phyloP scores from a whole-genome alignment of 2,888 invertebrate genomes.

The Reticulitermes lucifugus region DNA sequence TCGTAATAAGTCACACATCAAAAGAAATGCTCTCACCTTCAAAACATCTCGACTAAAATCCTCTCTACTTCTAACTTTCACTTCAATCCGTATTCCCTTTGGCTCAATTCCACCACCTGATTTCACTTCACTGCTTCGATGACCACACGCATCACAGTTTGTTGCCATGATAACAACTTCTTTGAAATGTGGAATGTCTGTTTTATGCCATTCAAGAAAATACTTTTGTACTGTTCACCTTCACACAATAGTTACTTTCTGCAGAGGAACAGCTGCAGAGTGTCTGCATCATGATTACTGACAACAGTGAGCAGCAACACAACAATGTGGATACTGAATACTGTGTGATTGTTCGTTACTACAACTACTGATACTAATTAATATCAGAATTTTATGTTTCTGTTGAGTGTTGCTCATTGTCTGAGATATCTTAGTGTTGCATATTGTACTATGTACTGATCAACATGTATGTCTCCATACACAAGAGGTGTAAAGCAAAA shows the following conservation, averaged over 20 bases:
- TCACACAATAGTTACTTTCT: neutral
- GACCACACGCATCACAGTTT: conserved; percentile 89
- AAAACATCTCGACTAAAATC: conserved; percentile 95
- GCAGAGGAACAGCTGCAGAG: neutral
- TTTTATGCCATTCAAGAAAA: neutral
- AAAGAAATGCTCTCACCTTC: conserved; percentile 65
- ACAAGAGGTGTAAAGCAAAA: too few species aligned
- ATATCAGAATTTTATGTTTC: too few species aligned
- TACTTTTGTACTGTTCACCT: neutral
- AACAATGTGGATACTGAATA: too few species aligned
- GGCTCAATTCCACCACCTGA: conserved; percentile 91
- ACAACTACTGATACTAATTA: too few species aligned
- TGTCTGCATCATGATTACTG: neutral
- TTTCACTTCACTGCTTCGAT: conserved; percentile 95
- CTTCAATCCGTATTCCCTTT: conserved; percentile 80
- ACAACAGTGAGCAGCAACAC: too few species aligned
- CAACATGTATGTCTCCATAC: too few species aligned
- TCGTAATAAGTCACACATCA: neutral
- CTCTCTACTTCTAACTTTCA: conserved; percentile 74
- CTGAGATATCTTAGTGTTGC: too few species aligned
- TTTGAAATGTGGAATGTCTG: conserved; percentile 86
- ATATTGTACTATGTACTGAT: too few species aligned
- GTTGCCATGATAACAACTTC: conserved; percentile 99
- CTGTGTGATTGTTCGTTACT: too few species aligned
- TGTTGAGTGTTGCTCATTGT: too few species aligned